Percentiles rank a stretch among this genome's conserved stretches.
Evolutionary conservation across 2,113 vertebrate genomes (phyloP).

Genomic region (Sigmodon hispidus): DNA sequence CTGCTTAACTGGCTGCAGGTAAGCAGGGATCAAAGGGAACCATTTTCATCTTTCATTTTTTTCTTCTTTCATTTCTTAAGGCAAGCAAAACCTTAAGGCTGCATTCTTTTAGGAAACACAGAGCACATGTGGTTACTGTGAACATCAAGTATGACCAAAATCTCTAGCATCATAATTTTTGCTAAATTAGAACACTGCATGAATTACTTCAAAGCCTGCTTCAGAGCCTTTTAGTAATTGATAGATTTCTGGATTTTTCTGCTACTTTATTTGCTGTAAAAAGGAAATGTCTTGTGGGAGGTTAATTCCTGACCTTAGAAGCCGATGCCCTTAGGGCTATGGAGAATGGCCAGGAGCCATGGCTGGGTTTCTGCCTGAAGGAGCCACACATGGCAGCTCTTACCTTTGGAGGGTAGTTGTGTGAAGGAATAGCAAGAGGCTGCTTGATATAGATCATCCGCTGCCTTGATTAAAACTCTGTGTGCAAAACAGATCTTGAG

Average conservation of each 20-base stretch:
- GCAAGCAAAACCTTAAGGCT: neutral
- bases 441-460: neutral
- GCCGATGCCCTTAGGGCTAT: neutral
- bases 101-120: neutral
- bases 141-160: neutral
- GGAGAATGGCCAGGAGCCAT: neutral
- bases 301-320: slow-evolving; percentile 30
- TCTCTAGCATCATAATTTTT: neutral
- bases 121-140: neutral
- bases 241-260: neutral
- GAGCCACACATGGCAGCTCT: neutral
- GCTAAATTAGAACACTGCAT: neutral
- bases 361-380: neutral
- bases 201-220: slow-evolving; percentile 9
- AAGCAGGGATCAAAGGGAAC: neutral
- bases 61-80: neutral
- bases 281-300: neutral
- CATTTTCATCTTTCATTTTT: neutral
- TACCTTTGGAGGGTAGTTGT: neutral
- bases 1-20: slow-evolving; percentile 96
- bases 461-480: neutral
- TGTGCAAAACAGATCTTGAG: slow-evolving; percentile 16
- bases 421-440: neutral
- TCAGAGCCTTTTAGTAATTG: neutral
- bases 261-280: neutral